Percentiles rank a stretch among this genome's conserved stretches.
These are phyloP conservation scores for Tapera naevia DNA, from an alignment of 2,797 vertebrate species.

Conservation along the genomic window DNA sequence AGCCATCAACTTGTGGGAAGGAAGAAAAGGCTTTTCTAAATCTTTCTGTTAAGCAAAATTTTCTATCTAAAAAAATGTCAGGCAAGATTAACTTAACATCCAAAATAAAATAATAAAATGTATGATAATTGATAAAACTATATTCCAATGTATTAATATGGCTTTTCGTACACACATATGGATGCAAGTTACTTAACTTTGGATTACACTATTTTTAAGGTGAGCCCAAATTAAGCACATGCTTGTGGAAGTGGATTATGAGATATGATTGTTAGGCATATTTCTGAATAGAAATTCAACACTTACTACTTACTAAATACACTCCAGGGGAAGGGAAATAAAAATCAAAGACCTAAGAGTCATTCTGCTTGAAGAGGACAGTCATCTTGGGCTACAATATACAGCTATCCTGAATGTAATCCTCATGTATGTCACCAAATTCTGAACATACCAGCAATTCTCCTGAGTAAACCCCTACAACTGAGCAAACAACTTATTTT, in stretches of 20 bases:
- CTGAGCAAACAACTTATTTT: not conserved
- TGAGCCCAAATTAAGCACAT: not conserved
- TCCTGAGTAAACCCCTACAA: not conserved
- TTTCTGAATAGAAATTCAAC: not conserved
- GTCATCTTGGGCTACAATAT: not conserved
- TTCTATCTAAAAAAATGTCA: not conserved
- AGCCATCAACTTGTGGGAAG: not conserved
- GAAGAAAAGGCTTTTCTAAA: not conserved
- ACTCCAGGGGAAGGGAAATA: not conserved
- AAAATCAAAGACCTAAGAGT: not conserved
- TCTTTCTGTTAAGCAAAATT: no score
- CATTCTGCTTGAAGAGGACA: not conserved
- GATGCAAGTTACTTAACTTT: not conserved
- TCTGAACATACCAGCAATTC: not conserved
- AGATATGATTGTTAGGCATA: not conserved
- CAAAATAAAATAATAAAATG: not conserved
- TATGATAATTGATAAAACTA: not conserved
- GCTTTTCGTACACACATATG: not conserved
- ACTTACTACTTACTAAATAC: not conserved
- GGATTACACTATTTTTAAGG: not conserved
- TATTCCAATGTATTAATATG: not conserved
- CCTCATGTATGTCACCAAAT: not conserved
- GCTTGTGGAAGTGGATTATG: not conserved
- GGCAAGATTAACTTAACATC: not conserved
- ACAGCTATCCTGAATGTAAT: not conserved